Evolutionary conservation across 1,140 invertebrate genomes (phyloP).

Genomic region (Drosophila sulfurigaster): DNA sequence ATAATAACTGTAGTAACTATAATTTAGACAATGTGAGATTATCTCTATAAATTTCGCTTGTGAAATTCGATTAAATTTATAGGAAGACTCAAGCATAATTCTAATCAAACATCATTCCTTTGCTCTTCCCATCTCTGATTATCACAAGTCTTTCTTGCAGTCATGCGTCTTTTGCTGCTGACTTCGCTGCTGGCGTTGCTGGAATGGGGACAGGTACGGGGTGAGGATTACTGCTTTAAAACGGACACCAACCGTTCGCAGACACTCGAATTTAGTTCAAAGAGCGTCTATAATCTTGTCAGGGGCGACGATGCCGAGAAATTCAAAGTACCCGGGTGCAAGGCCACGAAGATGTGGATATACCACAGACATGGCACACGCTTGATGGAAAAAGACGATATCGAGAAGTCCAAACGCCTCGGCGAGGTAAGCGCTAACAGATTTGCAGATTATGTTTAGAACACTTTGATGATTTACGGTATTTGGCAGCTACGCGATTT

Average conservation of each 20-base stretch:
- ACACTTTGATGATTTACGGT: neutral
- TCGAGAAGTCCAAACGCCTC: conserved; percentile 84
- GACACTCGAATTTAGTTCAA: conserved; percentile 87
- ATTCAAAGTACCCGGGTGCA: conserved; percentile 87
- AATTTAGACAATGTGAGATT: too few relatives aligned
- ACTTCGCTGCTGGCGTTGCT: conserved; percentile 57
- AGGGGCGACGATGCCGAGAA: conserved; percentile 85
- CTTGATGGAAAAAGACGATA: conserved; percentile 84
- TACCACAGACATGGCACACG: conserved; percentile 88
- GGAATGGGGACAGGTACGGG: conserved; percentile 9
- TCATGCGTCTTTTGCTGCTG: conserved; percentile 64
- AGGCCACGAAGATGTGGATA: conserved; percentile 88
- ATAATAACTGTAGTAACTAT: too few relatives aligned
- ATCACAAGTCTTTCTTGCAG: conserved; percentile 22
- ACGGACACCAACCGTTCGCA: conserved; percentile 87
- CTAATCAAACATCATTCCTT: too few relatives aligned
- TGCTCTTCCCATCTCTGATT: too few relatives aligned
- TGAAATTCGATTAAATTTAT: too few relatives aligned
- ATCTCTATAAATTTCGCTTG: too few relatives aligned
- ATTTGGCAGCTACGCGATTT: conserved; percentile 83
- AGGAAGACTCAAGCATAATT: too few relatives aligned
- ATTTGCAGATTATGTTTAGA: neutral
- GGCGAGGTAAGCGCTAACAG: conserved; percentile 75
- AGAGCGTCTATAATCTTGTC: conserved; percentile 88
- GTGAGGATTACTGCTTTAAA: conserved; percentile 86